A percentile compares a stretch with the other conserved stretches of the same genome.
phyloP scores from a whole-genome alignment of 2,888 invertebrate genomes.

The Slavum lentiscoides region DNA sequence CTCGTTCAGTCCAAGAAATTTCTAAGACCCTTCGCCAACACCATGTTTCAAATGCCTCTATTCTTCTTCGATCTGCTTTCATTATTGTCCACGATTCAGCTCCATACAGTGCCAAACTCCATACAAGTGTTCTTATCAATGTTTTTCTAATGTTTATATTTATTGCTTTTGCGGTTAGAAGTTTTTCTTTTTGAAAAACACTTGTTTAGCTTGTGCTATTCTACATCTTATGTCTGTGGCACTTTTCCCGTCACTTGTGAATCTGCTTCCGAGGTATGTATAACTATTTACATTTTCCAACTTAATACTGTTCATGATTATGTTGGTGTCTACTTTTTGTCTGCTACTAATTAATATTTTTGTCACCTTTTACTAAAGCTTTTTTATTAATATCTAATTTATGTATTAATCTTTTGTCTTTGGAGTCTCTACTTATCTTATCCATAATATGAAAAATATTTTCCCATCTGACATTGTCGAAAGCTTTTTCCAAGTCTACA shows the following conservation, averaged over 20 bases:
- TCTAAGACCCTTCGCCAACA: no score
- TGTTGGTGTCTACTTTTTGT: no score
- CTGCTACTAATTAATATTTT: conserved; percentile 16
- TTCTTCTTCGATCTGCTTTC: no score
- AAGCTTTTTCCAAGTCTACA: conserved; percentile 12
- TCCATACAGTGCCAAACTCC: not conserved
- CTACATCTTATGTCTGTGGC: no score
- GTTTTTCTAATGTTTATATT: conserved; percentile 10
- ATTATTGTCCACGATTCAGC: no score
- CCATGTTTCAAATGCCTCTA: no score
- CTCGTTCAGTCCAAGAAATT: no score
- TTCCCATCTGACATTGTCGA: conserved; percentile 10
- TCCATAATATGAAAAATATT: conserved; percentile 26
- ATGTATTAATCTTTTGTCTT: conserved; percentile 20
- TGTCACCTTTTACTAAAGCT: conserved; percentile 1
- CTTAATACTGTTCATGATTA: no score
- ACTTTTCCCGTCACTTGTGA: no score
- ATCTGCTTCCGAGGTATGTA: no score
- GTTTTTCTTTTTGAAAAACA: conserved; percentile 15
- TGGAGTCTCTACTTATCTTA: conserved; percentile 1
- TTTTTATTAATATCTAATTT: conserved; percentile 18
- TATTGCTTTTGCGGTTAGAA: not conserved
- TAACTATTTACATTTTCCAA: no score
- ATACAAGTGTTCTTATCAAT: not conserved
- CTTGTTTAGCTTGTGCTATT: no score